Evolutionary conservation across 2,797 vertebrate species (phyloP).

Genomic region (Brachyrhaphis roseni): DNA sequence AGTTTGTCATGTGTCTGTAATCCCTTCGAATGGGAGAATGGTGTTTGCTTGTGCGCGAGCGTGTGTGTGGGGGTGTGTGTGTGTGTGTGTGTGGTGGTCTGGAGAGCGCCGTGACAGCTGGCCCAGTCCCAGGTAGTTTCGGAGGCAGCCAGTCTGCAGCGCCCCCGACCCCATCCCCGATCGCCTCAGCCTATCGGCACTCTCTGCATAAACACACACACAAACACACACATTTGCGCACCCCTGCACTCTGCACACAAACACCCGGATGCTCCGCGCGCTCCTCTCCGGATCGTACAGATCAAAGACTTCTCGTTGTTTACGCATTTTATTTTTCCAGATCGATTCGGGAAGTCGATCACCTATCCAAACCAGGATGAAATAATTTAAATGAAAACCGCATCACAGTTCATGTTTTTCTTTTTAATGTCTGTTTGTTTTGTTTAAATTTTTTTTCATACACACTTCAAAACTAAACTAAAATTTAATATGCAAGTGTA

Average conservation of each 20-base stretch:
- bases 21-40: slow-evolving; percentile 62
- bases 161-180: slow-evolving; percentile 9
- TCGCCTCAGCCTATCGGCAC: slow-evolving; percentile 44
- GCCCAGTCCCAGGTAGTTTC: slow-evolving; percentile 76
- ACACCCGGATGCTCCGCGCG: slow-evolving; percentile 11
- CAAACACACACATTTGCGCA: slow-evolving; percentile 13
- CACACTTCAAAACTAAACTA: background rate
- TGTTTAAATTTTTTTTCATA: background rate
- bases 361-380: background rate
- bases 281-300: slow-evolving; percentile 11
- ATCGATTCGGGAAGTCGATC: background rate
- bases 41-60: slow-evolving; percentile 40
- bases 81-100: slow-evolving; percentile 54
- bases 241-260: background rate
- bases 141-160: slow-evolving; percentile 66
- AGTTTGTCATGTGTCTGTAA: slow-evolving; percentile 63
- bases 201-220: slow-evolving; percentile 9
- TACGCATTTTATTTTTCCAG: slow-evolving; percentile 36
- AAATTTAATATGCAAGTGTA: background rate
- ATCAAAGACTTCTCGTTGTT: slow-evolving; percentile 3
- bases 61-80: slow-evolving; percentile 45
- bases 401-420: background rate
- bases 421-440: background rate
- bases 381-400: background rate
- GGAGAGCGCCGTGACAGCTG: slow-evolving; percentile 75